Evolutionary conservation across 2,797 vertebrate genomes (phyloP).

Genomic region (Apogon hyalosoma): DNA sequence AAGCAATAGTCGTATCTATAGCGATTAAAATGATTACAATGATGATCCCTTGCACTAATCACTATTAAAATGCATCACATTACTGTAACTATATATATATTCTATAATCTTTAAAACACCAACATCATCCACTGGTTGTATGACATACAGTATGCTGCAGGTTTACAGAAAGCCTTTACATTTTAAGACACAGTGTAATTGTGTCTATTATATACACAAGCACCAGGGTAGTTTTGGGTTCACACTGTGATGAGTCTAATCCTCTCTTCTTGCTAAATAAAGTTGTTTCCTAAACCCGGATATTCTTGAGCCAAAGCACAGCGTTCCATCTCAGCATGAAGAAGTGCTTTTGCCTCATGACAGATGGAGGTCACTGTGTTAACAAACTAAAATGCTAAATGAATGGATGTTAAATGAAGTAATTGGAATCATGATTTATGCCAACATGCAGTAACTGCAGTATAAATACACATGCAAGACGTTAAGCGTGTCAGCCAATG

Average conservation of each 20-base stretch:
- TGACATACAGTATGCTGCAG: neutral
- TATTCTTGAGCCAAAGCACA: constrained; percentile 13
- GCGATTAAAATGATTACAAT: too few species aligned
- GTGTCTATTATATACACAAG: constrained; percentile 4
- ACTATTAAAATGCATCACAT: too few species aligned
- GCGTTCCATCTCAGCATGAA: constrained; percentile 9
- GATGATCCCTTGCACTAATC: too few species aligned
- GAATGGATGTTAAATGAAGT: too few species aligned
- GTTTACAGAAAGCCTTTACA: neutral
- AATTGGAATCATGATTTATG: neutral
- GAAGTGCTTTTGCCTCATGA: neutral
- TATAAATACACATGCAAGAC: constrained; percentile 20
- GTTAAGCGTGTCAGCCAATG: neutral
- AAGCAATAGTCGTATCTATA: too few species aligned
- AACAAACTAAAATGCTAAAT: constrained; percentile 12
- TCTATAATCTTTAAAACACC: too few species aligned
- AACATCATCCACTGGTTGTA: too few species aligned
- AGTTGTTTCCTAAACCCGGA: constrained; percentile 5
- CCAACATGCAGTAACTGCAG: constrained; percentile 9
- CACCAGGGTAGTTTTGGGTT: constrained; percentile 12
- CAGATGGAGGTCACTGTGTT: constrained; percentile 8
- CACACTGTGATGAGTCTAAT: constrained; percentile 19
- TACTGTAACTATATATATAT: too few species aligned
- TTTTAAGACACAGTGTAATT: neutral
- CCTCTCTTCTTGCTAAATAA: constrained; percentile 11